Evolutionary conservation across 2,797 vertebrate genomes (phyloP).

Genomic region (Acanthurus lineatus): DNA sequence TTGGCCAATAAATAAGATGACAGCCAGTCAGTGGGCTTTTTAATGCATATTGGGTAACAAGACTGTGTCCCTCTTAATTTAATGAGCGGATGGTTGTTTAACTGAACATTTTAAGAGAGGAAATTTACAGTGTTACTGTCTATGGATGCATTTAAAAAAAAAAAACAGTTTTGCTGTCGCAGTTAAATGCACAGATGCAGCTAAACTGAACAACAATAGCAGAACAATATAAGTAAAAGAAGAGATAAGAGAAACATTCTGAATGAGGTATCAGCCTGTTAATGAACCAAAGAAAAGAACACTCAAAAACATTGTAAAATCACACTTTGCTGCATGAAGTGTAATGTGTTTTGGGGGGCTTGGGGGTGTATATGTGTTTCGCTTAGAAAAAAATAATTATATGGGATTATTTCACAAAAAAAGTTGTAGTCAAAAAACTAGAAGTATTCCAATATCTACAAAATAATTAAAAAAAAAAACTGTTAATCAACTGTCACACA

Average conservation of each 20-base stretch:
- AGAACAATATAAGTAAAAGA: neutral
- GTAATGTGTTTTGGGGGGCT: too few relatives aligned
- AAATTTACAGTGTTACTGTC: constrained; percentile 9
- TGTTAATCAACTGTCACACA: too few relatives aligned
- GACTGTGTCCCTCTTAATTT: constrained; percentile 18
- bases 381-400: too few relatives aligned
- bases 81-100: constrained; percentile 33
- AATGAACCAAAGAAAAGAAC: too few relatives aligned
- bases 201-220: neutral
- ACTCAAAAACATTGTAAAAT: too few relatives aligned
- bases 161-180: constrained; percentile 11
- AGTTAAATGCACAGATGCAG: neutral
- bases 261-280: too few relatives aligned
- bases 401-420: too few relatives aligned
- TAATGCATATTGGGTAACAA: constrained; percentile 41
- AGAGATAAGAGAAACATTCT: neutral
- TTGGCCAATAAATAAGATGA: constrained; percentile 50
- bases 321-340: too few relatives aligned
- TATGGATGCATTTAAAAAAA: neutral
- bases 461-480: too few relatives aligned
- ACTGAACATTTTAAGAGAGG: constrained; percentile 16
- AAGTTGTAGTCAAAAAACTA: too few relatives aligned
- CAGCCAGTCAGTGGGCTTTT: constrained; percentile 42
- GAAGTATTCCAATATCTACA: too few relatives aligned
- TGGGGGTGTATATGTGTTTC: too few relatives aligned